These are phyloP conservation scores for Pteria penguin DNA, from an alignment of 2,888 invertebrate species.

Conservation along the genomic window DNA sequence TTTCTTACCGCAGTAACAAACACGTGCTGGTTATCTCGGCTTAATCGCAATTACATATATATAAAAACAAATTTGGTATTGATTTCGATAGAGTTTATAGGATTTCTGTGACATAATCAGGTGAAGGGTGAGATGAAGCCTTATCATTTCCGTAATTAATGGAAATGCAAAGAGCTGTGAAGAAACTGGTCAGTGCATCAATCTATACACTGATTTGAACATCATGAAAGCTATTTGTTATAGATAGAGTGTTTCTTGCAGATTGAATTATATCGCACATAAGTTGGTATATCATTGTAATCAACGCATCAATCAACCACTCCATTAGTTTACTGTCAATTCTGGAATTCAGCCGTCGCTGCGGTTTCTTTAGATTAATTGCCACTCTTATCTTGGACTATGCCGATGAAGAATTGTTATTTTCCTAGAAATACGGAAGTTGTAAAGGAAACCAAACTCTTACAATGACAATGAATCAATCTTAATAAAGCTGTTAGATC, in stretches of 20 bases:
- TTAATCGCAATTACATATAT: too few relatives aligned
- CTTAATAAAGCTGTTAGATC: background rate
- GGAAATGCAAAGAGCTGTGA: too few relatives aligned
- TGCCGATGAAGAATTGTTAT: background rate
- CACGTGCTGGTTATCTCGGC: too few relatives aligned
- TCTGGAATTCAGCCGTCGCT: background rate
- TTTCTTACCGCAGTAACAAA: too few relatives aligned
- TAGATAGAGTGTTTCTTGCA: background rate
- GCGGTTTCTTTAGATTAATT: background rate
- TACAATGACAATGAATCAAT: background rate
- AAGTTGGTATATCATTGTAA: background rate
- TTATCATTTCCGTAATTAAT: too few relatives aligned
- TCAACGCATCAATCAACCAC: background rate
- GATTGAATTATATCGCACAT: background rate
- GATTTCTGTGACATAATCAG: too few relatives aligned
- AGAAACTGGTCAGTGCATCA: too few relatives aligned
- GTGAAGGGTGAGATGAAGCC: too few relatives aligned
- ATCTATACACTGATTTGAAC: too few relatives aligned
- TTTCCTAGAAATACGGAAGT: background rate
- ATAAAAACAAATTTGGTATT: too few relatives aligned
- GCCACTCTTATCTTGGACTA: background rate
- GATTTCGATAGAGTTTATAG: too few relatives aligned
- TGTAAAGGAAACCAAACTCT: background rate
- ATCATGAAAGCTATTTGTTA: background rate
- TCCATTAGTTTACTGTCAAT: background rate